Evolutionary conservation across 2,797 vertebrate genomes (phyloP), one percentile per base, ranked within the genome.

Genomic region (Micrastur ruficollis): DNA sequence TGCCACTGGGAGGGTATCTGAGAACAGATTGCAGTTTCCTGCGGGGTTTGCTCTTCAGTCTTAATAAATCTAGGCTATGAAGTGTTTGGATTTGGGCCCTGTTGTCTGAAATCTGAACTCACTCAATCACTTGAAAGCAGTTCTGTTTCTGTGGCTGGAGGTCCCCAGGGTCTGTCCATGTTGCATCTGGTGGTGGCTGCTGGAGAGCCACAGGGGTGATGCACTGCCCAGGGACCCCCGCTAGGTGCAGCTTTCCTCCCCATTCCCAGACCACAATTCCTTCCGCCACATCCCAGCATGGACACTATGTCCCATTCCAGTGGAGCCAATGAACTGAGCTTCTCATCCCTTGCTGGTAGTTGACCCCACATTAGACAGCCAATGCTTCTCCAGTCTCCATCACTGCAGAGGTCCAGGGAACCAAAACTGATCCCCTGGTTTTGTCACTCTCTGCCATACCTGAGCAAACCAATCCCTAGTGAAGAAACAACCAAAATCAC

Each of bases 321-420:
- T 17, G 18, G 55, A 76, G 21, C 8, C 1, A 2, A 25, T 5
- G 14, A 42, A 53, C 6, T 0, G 7, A 68, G 9, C 23, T 82
- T 46, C n/a, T 56, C 38, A 27, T 36, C 10, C 8, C 32, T 53
- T 11, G 4, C 12, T 55, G 2, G 10, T 8, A 2, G 34, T 7
- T 50, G 27, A 27, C 26, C 1, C 1, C 11, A 10, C 0, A 2
- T 68, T 49, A 26, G 53, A 29, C 9, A 34, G 5, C 7, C 2
- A 4, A 4, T 23, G 12, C 2, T 66, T 66, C 42, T n/a, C 32
- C 42, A 42, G 11, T 9, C 9, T 75, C 21, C 9, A 6, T 42
- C 34, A 9, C 16, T 81, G 27, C 44, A 44, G 20, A 67, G 14
- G 8, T 68, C 38, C 13, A 38, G 27, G 20, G 49, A 67, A 16